These are phyloP conservation scores for Orycteropus afer DNA, from an alignment of 2,113 vertebrate genomes.

Conservation along the genomic window DNA sequence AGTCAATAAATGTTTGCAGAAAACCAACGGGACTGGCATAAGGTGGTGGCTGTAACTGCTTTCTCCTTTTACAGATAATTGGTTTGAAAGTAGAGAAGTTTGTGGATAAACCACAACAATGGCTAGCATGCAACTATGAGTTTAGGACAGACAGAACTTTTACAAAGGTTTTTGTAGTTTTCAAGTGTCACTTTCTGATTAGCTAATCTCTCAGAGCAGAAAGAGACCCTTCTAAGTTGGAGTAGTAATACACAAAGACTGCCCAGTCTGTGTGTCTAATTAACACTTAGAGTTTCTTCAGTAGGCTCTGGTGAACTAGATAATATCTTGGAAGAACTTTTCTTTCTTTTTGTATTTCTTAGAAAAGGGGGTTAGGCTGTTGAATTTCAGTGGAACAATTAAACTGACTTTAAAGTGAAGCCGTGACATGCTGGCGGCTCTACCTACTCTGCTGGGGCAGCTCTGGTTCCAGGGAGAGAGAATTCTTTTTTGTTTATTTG, in stretches of 20 bases:
- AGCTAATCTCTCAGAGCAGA: neutral
- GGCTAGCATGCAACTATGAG: slow-evolving; percentile 23
- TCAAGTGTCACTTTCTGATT: slow-evolving; percentile 32
- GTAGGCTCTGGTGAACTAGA: neutral
- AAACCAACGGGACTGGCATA: neutral
- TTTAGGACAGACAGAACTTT: neutral
- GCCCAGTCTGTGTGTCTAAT: slow-evolving; percentile 31
- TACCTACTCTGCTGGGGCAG: neutral
- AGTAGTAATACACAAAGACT: neutral
- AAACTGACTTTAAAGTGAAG: slow-evolving; percentile 41
- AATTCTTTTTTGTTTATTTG: slow-evolving; percentile 55
- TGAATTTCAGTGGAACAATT: slow-evolving; percentile 48
- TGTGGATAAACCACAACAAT: neutral
- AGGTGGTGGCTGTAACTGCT: slow-evolving; percentile 17
- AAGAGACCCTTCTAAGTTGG: slow-evolving; percentile 2
- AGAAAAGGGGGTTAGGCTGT: slow-evolving; percentile 7
- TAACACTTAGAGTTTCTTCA: slow-evolving; percentile 12
- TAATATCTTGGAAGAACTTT: slow-evolving; percentile 11
- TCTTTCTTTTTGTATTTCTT: neutral
- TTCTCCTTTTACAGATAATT: slow-evolving; percentile 46
- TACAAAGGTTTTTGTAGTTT: neutral
- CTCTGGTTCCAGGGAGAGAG: slow-evolving; percentile 17
- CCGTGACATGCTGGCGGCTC: neutral
- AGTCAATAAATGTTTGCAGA: slow-evolving; percentile 53
- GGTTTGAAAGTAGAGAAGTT: slow-evolving; percentile 43